Evolutionary conservation across 2,888 invertebrate genomes (phyloP).

Genomic region (Drosophila demipolita): DNA sequence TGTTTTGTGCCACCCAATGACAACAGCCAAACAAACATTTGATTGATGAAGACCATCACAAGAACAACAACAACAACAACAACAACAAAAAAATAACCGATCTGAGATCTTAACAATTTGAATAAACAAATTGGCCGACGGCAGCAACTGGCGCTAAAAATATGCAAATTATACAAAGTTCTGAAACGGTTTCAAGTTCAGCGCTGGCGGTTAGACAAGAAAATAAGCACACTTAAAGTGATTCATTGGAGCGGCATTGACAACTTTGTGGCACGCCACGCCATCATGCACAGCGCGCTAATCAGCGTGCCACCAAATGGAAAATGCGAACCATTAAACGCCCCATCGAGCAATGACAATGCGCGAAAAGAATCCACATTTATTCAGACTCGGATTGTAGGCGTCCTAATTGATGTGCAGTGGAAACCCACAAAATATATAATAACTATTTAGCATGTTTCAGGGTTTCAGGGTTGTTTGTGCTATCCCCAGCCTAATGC

Average conservation of each 20-base stretch:
- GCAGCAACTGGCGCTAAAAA: conserved; percentile 16
- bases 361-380: conserved; percentile 34
- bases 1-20: conserved; percentile 50
- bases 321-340: conserved; percentile 46
- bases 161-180: conserved; percentile 54
- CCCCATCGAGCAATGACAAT: conserved; percentile 41
- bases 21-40: conserved; percentile 59
- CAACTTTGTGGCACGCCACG: conserved; percentile 71
- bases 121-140: conserved; percentile 61
- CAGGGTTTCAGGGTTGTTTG: not conserved
- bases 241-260: conserved; percentile 68
- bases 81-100: conserved; percentile 17
- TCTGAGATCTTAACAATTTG: conserved; percentile 67
- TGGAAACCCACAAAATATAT: not conserved
- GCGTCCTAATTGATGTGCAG: conserved; percentile 21
- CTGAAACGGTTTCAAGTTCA: conserved; percentile 19
- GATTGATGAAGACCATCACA: conserved; percentile 70
- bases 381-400: not conserved
- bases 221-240: conserved; percentile 67
- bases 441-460: conserved; percentile 9
- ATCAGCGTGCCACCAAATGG: conserved; percentile 45
- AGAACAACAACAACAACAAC: conserved; percentile 3
- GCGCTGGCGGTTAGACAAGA: conserved; percentile 39
- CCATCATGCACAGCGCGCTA: conserved; percentile 24
- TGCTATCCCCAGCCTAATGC: not conserved